Evolutionary conservation across 1,140 invertebrate genomes (phyloP).

Genomic region (Batillaria attramentaria): DNA sequence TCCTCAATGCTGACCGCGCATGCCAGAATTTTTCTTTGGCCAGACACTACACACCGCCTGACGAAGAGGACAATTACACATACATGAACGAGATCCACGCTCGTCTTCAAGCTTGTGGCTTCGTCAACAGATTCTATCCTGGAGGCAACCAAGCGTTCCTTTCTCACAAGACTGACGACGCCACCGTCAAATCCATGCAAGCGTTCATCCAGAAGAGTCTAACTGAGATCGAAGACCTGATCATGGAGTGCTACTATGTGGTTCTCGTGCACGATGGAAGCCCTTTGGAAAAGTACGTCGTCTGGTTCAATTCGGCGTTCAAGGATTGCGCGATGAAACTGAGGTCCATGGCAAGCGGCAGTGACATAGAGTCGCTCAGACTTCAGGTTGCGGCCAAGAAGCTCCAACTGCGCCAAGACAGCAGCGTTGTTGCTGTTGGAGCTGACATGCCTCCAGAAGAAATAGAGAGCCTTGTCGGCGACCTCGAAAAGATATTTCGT

Average conservation of each 20-base stretch:
- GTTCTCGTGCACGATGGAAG: conserved; percentile 18
- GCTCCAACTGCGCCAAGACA: conserved; percentile 31
- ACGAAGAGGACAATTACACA: conserved; percentile 31
- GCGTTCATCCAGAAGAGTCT: conserved; percentile 37
- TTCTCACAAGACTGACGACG: background rate
- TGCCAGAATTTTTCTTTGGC: conserved; percentile 32
- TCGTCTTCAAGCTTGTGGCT: conserved; percentile 38
- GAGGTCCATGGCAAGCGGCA: background rate
- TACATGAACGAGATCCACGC: conserved; percentile 40
- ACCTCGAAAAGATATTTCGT: too few species aligned
- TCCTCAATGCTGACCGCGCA: conserved; percentile 27
- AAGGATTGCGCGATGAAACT: conserved; percentile 22
- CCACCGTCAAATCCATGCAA: background rate
- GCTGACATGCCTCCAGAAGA: conserved; percentile 1
- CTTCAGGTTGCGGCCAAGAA: conserved; percentile 39
- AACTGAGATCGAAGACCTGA: conserved; percentile 36
- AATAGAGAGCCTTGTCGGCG: background rate
- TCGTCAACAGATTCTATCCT: conserved; percentile 17
- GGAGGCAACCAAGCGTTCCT: conserved; percentile 26
- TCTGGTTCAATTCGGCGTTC: conserved; percentile 37
- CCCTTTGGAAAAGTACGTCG: conserved; percentile 21
- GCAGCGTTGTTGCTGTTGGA: conserved; percentile 25
- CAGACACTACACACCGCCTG: conserved; percentile 26
- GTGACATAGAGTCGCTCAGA: conserved; percentile 30
- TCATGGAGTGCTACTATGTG: conserved; percentile 40